Conservation (phyloP, 1,140 invertebrate genomes). For the Hesperophylax magnus region DNA sequence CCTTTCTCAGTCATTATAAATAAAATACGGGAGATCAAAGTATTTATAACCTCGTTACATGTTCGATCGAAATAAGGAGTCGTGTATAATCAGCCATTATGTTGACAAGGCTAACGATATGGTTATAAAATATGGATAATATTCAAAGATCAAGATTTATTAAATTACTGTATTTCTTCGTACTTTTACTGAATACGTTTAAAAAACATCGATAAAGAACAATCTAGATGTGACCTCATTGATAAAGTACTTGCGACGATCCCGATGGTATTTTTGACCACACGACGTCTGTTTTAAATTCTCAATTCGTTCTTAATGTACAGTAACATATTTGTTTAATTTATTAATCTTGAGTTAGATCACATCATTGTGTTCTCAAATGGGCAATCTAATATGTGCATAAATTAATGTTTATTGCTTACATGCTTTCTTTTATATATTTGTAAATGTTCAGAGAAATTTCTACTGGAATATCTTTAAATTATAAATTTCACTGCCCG, state of each 20-base stretch:
- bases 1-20: slow-evolving; percentile 46
- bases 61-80: slow-evolving; percentile 22
- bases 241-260: background rate
- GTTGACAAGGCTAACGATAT: slow-evolving; percentile 34
- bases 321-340: too few species aligned
- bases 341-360: too few species aligned
- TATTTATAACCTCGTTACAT: slow-evolving; percentile 46
- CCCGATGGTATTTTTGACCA: background rate
- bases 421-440: too few species aligned
- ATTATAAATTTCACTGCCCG: too few species aligned
- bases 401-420: too few species aligned
- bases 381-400: too few species aligned
- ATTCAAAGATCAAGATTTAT: slow-evolving; percentile 25
- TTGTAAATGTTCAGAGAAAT: too few species aligned
- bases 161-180: background rate
- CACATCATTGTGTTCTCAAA: too few species aligned
- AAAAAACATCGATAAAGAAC: background rate
- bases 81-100: slow-evolving; percentile 20
- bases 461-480: too few species aligned
- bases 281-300: background rate
- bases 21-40: slow-evolving; percentile 50
- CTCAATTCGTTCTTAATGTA: background rate
- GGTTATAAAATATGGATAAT: slow-evolving; percentile 32
- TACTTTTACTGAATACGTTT: background rate
- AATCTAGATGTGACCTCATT: background rate